phyloP scores from a whole-genome alignment of 2,888 invertebrate species.

The Latheticus oryzae region DNA sequence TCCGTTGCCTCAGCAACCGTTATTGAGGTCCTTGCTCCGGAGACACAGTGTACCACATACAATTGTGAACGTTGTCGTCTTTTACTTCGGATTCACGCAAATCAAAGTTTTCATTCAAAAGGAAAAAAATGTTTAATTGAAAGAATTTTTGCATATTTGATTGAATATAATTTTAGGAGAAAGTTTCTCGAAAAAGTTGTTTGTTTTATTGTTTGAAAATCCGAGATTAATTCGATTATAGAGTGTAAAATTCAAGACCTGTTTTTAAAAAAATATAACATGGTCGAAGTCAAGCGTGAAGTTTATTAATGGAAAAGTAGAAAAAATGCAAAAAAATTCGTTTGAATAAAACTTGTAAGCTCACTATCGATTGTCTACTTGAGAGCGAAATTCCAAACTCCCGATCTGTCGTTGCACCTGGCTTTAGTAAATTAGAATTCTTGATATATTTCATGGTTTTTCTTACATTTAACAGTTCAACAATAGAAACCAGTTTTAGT shows the following conservation, averaged over 20 bases:
- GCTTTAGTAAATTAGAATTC: background rate
- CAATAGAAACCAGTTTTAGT: constrained; percentile 3
- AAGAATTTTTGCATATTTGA: too few relatives aligned
- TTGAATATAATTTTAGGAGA: too few relatives aligned
- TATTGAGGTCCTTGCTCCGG: constrained; percentile 67
- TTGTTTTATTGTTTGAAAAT: too few relatives aligned
- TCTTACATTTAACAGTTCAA: too few relatives aligned
- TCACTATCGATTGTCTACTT: too few relatives aligned
- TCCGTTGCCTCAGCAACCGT: constrained; percentile 67
- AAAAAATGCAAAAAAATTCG: constrained; percentile 2
- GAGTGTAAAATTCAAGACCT: too few relatives aligned
- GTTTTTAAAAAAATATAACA: too few relatives aligned
- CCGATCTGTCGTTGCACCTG: background rate
- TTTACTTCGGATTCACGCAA: constrained; percentile 9
- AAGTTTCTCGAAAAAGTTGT: too few relatives aligned
- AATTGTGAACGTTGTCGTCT: constrained; percentile 9
- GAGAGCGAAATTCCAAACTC: too few relatives aligned
- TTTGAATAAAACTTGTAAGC: too few relatives aligned
- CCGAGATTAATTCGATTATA: too few relatives aligned
- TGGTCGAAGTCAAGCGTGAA: constrained; percentile 12
- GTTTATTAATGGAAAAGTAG: constrained; percentile 13
- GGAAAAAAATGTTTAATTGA: constrained; percentile 1
- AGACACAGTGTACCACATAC: constrained; percentile 70
- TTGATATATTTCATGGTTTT: constrained; percentile 4
- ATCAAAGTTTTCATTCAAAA: background rate